These are phyloP conservation scores for Dasyurus viverrinus DNA, from an alignment of 2,113 vertebrate genomes.

Conservation along the genomic window DNA sequence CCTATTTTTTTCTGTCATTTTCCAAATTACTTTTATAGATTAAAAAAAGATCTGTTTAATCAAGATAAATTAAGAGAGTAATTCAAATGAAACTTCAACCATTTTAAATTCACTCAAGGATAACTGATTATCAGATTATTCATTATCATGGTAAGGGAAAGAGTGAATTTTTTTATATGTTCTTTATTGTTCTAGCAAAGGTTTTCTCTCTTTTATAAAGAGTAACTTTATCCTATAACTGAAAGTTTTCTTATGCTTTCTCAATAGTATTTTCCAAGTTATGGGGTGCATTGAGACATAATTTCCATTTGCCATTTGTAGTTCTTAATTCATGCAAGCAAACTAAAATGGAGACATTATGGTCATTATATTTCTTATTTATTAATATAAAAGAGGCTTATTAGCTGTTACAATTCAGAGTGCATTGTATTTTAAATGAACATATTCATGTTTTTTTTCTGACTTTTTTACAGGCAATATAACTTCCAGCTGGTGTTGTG, in stretches of 20 bases:
- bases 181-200: background rate
- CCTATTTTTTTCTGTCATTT: slow-evolving; percentile 2
- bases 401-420: slow-evolving; percentile 68
- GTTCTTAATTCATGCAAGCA: slow-evolving; percentile 67
- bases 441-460: slow-evolving; percentile 74
- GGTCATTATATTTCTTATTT: slow-evolving; percentile 74
- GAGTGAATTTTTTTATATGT: background rate
- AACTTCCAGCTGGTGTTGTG: slow-evolving; percentile 66
- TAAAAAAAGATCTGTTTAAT: slow-evolving; percentile 40
- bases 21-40: slow-evolving; percentile 33
- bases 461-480: slow-evolving; percentile 81
- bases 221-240: background rate
- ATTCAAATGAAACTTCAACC: slow-evolving; percentile 22
- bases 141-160: background rate
- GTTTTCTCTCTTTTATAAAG: background rate
- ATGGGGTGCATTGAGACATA: slow-evolving; percentile 46
- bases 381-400: slow-evolving; percentile 55
- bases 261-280: slow-evolving; percentile 51
- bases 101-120: background rate
- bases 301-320: slow-evolving; percentile 70
- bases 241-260: slow-evolving; percentile 27
- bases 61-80: slow-evolving; percentile 30
- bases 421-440: slow-evolving; percentile 78
- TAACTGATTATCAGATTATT: slow-evolving; percentile 10
- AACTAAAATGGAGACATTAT: slow-evolving; percentile 51